These are phyloP conservation scores for Bovichtus variegatus DNA, from an alignment of 2,797 vertebrate species.

Conservation along the genomic window DNA sequence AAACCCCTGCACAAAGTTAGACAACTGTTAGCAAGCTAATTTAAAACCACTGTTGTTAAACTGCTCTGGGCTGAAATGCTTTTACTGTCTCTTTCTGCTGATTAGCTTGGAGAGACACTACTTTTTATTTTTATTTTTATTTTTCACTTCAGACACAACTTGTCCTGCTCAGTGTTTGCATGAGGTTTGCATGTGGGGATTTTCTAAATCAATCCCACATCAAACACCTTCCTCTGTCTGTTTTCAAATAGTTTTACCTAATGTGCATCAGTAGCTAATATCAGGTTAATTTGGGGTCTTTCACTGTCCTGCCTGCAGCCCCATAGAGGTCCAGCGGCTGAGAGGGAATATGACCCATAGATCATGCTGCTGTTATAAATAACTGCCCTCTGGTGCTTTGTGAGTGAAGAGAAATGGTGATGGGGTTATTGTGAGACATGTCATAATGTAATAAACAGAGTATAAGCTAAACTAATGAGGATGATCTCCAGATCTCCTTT, in stretches of 20 bases:
- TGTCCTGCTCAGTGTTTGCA: neutral
- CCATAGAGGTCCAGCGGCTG: conserved; percentile 2
- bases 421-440: neutral
- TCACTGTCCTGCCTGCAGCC: conserved; percentile 17
- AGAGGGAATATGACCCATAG: conserved; percentile 9
- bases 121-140: too few species aligned
- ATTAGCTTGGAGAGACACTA: neutral
- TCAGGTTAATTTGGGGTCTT: neutral
- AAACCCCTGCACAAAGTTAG: neutral
- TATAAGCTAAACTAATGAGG: conserved; percentile 5
- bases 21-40: conserved; percentile 11
- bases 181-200: too few species aligned
- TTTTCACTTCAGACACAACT: neutral
- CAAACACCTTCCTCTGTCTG: neutral
- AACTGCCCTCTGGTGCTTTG: conserved; percentile 28
- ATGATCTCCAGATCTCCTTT: neutral
- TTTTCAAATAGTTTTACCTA: neutral
- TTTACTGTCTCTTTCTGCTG: neutral
- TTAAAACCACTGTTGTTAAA: neutral
- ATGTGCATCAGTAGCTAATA: neutral
- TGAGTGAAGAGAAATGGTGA: neutral
- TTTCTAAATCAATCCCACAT: neutral
- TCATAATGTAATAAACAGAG: conserved; percentile 24
- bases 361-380: conserved; percentile 36
- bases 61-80: neutral